These are phyloP conservation scores for Amyelois transitella DNA, from an alignment of 1,140 invertebrate species.

Conservation along the genomic window DNA sequence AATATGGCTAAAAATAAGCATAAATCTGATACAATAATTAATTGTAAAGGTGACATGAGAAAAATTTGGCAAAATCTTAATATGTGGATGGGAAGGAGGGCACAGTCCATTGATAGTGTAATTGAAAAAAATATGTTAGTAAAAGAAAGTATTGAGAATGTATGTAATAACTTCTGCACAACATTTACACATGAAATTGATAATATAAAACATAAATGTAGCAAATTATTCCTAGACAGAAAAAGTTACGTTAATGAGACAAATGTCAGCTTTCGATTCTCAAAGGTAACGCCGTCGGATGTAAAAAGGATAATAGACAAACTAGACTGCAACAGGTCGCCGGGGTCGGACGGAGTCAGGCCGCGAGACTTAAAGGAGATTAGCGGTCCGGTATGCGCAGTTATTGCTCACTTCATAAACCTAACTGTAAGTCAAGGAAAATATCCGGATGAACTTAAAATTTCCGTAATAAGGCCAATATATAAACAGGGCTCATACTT, in stretches of 20 bases:
- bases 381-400: not conserved
- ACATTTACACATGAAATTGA: conserved; percentile 22
- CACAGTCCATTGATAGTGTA: conserved; percentile 15
- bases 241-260: conserved; percentile 10
- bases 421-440: conserved; percentile 6
- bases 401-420: conserved; percentile 13
- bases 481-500: conserved; percentile 15
- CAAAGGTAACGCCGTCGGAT: conserved; percentile 1
- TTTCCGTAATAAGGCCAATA: conserved; percentile 20
- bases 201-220: conserved; percentile 17
- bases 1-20: conserved; percentile 26
- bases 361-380: conserved; percentile 14
- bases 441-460: conserved; percentile 18
- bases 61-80: conserved; percentile 26
- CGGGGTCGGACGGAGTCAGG: conserved; percentile 12
- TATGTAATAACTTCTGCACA: conserved; percentile 14
- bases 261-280: conserved; percentile 17
- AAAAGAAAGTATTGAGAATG: conserved; percentile 7
- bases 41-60: conserved; percentile 24
- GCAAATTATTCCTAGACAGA: conserved; percentile 15
- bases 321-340: conserved; percentile 8
- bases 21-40: conserved; percentile 15
- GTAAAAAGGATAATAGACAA: conserved; percentile 15
- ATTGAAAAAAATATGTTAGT: conserved; percentile 21
- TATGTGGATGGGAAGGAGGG: conserved; percentile 17